Evolutionary conservation across 2,888 invertebrate genomes (phyloP).

Genomic region (Congeria kusceri): DNA sequence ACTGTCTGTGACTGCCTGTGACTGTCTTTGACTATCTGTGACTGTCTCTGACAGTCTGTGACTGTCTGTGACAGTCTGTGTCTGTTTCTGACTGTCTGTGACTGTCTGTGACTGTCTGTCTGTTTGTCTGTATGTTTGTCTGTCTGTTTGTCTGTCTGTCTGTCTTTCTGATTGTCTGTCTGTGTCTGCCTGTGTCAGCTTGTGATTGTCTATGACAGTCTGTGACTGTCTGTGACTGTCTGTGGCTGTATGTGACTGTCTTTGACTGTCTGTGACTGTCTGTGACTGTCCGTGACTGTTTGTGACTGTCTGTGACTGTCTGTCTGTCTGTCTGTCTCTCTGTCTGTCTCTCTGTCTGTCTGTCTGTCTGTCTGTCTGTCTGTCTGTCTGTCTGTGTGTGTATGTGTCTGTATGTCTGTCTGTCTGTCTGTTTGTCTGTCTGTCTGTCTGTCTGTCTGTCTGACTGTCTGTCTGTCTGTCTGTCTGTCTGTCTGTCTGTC

Average conservation of each 20-base stretch:
- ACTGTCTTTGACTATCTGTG: too few relatives aligned
- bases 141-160: conserved; percentile 27
- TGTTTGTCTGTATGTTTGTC: neutral
- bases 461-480: conserved; percentile 28
- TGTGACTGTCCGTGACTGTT: too few relatives aligned
- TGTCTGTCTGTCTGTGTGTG: conserved; percentile 19
- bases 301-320: conserved; percentile 12
- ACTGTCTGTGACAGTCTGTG: conserved; percentile 10
- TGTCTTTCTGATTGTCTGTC: conserved; percentile 23
- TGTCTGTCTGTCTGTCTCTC: conserved; percentile 18
- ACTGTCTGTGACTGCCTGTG: too few relatives aligned
- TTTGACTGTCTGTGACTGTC: neutral
- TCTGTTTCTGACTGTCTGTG: conserved; percentile 12
- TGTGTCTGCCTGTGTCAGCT: neutral
- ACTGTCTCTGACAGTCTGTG: too few relatives aligned
- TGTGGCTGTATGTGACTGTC: neutral
- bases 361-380: conserved; percentile 17
- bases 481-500: too few relatives aligned
- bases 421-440: too few relatives aligned
- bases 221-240: neutral
- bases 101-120: conserved; percentile 27
- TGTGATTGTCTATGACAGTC: neutral
- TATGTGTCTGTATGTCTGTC: too few relatives aligned
- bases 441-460: conserved; percentile 14
- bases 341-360: conserved; percentile 23